Conservation (phyloP, 1,140 invertebrate species). For the Nasonia longicornis region DNA sequence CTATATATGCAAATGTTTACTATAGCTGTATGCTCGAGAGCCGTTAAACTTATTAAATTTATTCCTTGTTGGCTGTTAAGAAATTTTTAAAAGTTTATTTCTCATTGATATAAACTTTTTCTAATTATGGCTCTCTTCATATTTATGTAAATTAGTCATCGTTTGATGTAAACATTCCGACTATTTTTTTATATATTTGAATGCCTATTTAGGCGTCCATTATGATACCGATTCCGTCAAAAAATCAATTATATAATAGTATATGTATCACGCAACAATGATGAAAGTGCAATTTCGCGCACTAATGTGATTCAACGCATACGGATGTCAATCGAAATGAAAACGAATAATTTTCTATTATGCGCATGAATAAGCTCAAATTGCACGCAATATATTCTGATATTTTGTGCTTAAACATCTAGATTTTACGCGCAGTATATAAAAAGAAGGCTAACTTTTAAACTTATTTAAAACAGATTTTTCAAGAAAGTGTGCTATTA, state of each 20-base stretch:
- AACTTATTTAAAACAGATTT: conserved; percentile 23
- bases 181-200: conserved; percentile 29
- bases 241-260: conserved; percentile 6
- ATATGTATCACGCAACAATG: background rate
- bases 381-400: background rate
- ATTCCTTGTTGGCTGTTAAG: conserved; percentile 56
- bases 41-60: conserved; percentile 49
- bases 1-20: too few species aligned
- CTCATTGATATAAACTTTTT: conserved; percentile 44
- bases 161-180: conserved; percentile 35
- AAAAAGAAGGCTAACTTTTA: background rate
- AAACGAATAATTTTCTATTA: background rate
- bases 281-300: background rate
- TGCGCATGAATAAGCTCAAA: background rate
- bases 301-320: too few species aligned
- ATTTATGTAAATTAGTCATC: conserved; percentile 38
- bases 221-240: conserved; percentile 14
- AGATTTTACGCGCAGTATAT: background rate
- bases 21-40: too few species aligned
- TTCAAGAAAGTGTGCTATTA: conserved; percentile 21
- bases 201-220: background rate
- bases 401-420: background rate
- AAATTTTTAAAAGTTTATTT: conserved; percentile 44
- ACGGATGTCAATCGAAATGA: background rate
- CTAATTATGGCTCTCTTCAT: conserved; percentile 35